Percentiles rank a stretch among this genome's conserved stretches.
Conservation (phyloP, 2,113 vertebrate species). For the Chionomys nivalis region DNA sequence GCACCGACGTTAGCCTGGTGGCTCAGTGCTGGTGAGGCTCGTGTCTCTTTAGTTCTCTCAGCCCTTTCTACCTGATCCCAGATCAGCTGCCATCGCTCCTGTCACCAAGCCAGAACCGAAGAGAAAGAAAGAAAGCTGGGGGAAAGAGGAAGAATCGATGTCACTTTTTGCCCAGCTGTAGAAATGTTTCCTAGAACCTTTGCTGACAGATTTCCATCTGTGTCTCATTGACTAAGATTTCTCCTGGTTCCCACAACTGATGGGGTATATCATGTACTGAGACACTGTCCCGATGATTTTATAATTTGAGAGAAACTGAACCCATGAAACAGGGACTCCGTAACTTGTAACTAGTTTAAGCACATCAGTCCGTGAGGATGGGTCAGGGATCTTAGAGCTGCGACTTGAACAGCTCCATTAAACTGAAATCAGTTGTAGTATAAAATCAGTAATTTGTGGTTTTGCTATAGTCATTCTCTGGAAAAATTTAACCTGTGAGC, state of each 20-base stretch:
- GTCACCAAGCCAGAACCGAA: neutral
- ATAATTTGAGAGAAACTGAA: neutral
- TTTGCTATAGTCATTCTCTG: constrained; percentile 50
- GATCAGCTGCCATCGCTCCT: neutral
- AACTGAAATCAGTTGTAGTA: constrained; percentile 2
- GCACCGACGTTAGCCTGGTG: neutral
- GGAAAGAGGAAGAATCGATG: neutral
- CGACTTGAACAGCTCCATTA: neutral
- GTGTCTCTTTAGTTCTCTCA: neutral
- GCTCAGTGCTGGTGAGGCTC: neutral
- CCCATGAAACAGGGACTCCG: neutral
- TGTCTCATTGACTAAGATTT: constrained; percentile 25
- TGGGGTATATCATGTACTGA: neutral
- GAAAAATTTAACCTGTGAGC: constrained; percentile 30
- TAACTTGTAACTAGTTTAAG: constrained; percentile 9
- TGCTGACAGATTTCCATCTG: neutral
- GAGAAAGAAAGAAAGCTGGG: neutral
- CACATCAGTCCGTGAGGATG: neutral
- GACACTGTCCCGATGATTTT: constrained; percentile 7
- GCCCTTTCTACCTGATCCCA: neutral
- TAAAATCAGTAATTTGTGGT: neutral
- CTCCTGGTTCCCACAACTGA: neutral
- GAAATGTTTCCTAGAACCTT: constrained; percentile 19
- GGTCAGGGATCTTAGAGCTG: constrained; percentile 16
- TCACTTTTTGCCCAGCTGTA: neutral